Percentiles rank a stretch among this genome's conserved stretches.
Evolutionary conservation across 2,113 vertebrate species (phyloP).

Genomic region (Dinomys branickii): DNA sequence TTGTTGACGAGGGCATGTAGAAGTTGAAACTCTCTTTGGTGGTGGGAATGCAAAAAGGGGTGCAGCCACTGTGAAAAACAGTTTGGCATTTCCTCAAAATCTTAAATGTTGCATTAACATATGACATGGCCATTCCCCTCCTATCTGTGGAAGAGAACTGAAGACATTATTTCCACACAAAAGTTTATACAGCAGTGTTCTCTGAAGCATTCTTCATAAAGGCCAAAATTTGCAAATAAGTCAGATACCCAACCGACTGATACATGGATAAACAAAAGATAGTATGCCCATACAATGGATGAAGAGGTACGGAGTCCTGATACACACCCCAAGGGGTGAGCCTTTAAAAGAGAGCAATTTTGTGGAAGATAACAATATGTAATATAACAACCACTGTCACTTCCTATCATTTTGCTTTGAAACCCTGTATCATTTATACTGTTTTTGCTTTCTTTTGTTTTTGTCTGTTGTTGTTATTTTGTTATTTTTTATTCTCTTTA

Average conservation of each 20-base stretch:
- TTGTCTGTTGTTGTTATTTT: too few species aligned
- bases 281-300: neutral
- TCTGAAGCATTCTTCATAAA: neutral
- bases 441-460: too few species aligned
- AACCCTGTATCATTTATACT: too few species aligned
- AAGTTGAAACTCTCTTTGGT: neutral
- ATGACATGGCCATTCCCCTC: neutral
- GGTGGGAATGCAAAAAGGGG: neutral
- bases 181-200: neutral
- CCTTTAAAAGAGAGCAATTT: neutral
- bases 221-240: neutral
- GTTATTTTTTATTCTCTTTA: too few species aligned
- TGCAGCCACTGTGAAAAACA: neutral
- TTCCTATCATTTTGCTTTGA: too few species aligned
- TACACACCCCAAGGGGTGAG: neutral
- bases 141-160: neutral
- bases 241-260: neutral
- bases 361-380: too few species aligned
- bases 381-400: too few species aligned
- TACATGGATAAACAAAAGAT: neutral
- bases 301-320: neutral
- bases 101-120: neutral
- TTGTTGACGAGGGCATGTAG: neutral
- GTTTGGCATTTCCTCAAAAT: neutral
- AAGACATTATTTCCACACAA: neutral